Conservation (phyloP, 2,888 invertebrate genomes). For the Hoplodrina blanda region DNA sequence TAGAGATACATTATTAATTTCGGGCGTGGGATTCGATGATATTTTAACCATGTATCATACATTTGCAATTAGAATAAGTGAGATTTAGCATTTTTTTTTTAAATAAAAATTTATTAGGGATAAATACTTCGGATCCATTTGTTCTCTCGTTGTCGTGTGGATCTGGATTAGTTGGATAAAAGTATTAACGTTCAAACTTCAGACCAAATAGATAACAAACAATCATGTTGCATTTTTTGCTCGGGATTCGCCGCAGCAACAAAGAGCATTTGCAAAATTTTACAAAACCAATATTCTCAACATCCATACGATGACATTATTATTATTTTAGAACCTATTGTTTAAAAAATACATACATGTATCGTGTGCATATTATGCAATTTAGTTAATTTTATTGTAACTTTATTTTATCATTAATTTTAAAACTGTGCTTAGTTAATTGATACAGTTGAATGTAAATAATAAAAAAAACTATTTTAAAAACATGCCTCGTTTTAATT, state of each 20-base stretch:
- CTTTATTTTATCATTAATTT: slow-evolving; percentile 70
- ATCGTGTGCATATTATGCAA: slow-evolving; percentile 66
- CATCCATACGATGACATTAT: slow-evolving; percentile 39
- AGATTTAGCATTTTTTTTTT: slow-evolving; percentile 61
- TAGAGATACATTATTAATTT: neutral
- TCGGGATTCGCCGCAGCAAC: neutral
- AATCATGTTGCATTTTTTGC: neutral
- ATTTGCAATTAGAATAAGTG: slow-evolving; percentile 50
- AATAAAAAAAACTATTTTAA: slow-evolving; percentile 87
- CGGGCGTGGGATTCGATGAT: slow-evolving; percentile 39
- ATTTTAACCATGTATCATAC: slow-evolving; percentile 39
- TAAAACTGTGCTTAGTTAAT: slow-evolving; percentile 75
- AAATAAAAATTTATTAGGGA: slow-evolving; percentile 41
- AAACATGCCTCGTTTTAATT: slow-evolving; percentile 72
- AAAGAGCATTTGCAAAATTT: neutral
- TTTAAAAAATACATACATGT: slow-evolving; percentile 58
- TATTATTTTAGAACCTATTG: slow-evolving; percentile 46
- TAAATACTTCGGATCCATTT: slow-evolving; percentile 32
- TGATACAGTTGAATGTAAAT: slow-evolving; percentile 81
- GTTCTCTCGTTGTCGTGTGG: slow-evolving; percentile 36
- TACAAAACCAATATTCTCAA: neutral
- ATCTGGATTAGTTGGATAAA: neutral
- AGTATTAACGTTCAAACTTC: neutral
- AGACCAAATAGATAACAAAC: neutral
- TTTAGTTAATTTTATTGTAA: slow-evolving; percentile 66